phyloP scores from a whole-genome alignment of 1,140 invertebrate species.

The Teleopsis dalmanni region DNA sequence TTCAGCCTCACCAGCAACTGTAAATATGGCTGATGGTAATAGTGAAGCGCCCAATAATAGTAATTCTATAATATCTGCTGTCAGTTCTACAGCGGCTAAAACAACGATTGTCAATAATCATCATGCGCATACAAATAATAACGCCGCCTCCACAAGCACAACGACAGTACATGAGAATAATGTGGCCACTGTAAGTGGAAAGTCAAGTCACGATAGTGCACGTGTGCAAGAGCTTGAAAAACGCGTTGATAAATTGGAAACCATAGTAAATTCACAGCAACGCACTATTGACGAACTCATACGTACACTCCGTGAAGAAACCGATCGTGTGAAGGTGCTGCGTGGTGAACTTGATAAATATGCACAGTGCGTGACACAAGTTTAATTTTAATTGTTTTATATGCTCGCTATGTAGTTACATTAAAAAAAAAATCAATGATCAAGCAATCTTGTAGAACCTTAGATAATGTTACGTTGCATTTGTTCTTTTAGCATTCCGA shows the following conservation, averaged over 20 bases:
- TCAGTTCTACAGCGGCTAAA: not conserved
- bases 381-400: conserved; percentile 39
- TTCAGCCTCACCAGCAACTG: conserved; percentile 20
- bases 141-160: no score
- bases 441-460: no score
- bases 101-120: not conserved
- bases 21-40: not conserved
- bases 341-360: conserved; percentile 55
- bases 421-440: no score
- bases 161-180: not conserved
- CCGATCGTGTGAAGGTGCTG: conserved; percentile 51
- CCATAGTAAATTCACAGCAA: conserved; percentile 52
- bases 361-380: conserved; percentile 53
- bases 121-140: conserved; percentile 1
- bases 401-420: no score
- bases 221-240: conserved; percentile 38
- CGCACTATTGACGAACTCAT: conserved; percentile 52
- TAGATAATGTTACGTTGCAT: no score
- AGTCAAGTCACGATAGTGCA: conserved; percentile 23
- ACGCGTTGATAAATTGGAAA: conserved; percentile 53
- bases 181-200: not conserved
- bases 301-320: conserved; percentile 49
- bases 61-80: not conserved
- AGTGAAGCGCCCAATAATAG: not conserved
- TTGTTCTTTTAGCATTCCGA: not conserved